Percentiles rank a stretch among this genome's conserved stretches.
These are phyloP conservation scores for Gobiocypris rarus DNA, from an alignment of 2,113 vertebrate genomes.

Conservation along the genomic window DNA sequence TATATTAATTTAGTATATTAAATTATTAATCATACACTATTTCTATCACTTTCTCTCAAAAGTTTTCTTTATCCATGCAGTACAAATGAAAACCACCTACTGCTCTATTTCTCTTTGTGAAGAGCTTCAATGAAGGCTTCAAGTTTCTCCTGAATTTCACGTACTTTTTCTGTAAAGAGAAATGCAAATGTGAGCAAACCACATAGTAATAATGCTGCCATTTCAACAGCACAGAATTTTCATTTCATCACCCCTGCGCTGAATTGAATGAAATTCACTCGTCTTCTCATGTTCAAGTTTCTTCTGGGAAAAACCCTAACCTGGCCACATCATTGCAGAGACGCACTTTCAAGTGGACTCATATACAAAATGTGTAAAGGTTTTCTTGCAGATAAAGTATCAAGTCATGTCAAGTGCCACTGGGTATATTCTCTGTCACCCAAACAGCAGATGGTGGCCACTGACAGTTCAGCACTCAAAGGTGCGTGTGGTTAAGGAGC, in stretches of 20 bases:
- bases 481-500: slow-evolving; percentile 60
- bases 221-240: background rate
- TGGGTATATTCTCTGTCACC: slow-evolving; percentile 52
- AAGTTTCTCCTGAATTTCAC: slow-evolving; percentile 99
- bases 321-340: slow-evolving; percentile 9
- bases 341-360: slow-evolving; percentile 2
- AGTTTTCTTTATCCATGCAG: background rate
- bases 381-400: slow-evolving; percentile 22
- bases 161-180: slow-evolving; percentile 90
- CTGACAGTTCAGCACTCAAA: slow-evolving; percentile 62
- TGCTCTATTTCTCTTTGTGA: slow-evolving; percentile 91
- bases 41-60: background rate
- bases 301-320: slow-evolving; percentile 1
- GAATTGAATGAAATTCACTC: background rate
- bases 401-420: slow-evolving; percentile 32
- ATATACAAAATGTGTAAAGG: background rate
- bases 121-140: slow-evolving; percentile 99
- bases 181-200: slow-evolving; percentile 41
- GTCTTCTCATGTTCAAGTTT: slow-evolving; percentile 12
- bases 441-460: slow-evolving; percentile 69
- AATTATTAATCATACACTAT: background rate
- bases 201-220: background rate
- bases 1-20: background rate
- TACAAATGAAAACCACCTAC: slow-evolving; percentile 58
- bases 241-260: background rate